Evolutionary conservation across 2,888 invertebrate species (phyloP).

Genomic region (Operophtera brumata): DNA sequence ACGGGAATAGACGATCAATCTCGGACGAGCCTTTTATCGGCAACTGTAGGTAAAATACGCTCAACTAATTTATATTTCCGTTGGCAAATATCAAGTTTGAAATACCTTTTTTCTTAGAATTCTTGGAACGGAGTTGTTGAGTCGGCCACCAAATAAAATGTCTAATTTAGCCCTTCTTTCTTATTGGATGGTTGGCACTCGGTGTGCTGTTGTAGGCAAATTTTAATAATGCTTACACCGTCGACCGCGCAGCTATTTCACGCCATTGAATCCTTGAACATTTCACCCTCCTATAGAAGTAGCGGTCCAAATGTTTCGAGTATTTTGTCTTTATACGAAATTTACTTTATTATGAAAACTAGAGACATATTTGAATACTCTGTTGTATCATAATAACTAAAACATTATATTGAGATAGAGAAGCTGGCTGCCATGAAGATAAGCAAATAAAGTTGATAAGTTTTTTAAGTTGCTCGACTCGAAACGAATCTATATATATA

Average conservation of each 20-base stretch:
- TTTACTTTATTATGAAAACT: not conserved
- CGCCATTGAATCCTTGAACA: constrained; percentile 64
- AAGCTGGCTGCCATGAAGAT: too few species aligned
- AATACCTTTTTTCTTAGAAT: constrained; percentile 40
- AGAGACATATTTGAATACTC: not conserved
- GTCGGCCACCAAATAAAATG: constrained; percentile 61
- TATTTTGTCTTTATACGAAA: constrained; percentile 35
- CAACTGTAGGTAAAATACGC: constrained; percentile 5
- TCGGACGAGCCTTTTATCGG: constrained; percentile 7
- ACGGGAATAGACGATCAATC: constrained; percentile 4
- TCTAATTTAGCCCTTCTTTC: constrained; percentile 65
- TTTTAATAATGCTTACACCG: constrained; percentile 71
- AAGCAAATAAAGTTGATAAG: too few species aligned
- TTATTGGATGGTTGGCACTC: constrained; percentile 56
- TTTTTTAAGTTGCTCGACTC: too few species aligned
- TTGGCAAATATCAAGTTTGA: constrained; percentile 17
- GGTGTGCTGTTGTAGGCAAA: constrained; percentile 63
- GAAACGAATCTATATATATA: too few species aligned
- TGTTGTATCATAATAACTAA: too few species aligned
- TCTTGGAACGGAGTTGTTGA: constrained; percentile 48
- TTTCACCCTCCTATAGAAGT: constrained; percentile 52
- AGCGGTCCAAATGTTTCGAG: constrained; percentile 43
- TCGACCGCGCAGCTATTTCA: constrained; percentile 56
- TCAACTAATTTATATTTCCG: constrained; percentile 8
- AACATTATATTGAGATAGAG: too few species aligned